Conservation (phyloP, 2,888 invertebrate species). For the Frankliniella fusca region DNA sequence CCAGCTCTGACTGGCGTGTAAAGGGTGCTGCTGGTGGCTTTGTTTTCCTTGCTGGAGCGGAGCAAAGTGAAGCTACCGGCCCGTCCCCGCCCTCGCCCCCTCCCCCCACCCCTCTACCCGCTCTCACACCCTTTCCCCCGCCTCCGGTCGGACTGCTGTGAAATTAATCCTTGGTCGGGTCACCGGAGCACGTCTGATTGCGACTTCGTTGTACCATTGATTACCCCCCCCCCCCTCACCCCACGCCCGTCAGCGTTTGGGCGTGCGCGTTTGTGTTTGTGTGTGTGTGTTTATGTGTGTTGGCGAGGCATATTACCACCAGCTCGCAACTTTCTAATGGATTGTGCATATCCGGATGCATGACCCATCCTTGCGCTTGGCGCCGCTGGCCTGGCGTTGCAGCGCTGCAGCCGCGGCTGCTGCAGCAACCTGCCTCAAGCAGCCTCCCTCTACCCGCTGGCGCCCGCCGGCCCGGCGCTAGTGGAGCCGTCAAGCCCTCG, state of each 20-base stretch:
- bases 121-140: neutral
- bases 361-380: neutral
- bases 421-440: neutral
- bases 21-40: neutral
- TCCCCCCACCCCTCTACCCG: neutral
- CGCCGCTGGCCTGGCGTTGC: neutral
- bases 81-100: neutral
- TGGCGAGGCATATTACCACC: neutral
- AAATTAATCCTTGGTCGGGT: neutral
- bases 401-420: neutral
- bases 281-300: neutral
- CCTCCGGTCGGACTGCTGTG: neutral
- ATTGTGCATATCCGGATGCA: neutral
- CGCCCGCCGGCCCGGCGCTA: neutral
- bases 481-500: neutral
- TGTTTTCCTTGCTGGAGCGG: neutral
- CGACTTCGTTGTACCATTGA: neutral
- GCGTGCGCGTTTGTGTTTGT: neutral
- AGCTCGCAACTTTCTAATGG: constrained; percentile 15
- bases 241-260: neutral
- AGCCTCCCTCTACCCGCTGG: neutral
- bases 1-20: too few relatives aligned
- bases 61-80: neutral
- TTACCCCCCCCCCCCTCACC: neutral
- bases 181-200: neutral